Conservation (phyloP, 2,113 vertebrate genomes). For the Scopus umbretta region DNA sequence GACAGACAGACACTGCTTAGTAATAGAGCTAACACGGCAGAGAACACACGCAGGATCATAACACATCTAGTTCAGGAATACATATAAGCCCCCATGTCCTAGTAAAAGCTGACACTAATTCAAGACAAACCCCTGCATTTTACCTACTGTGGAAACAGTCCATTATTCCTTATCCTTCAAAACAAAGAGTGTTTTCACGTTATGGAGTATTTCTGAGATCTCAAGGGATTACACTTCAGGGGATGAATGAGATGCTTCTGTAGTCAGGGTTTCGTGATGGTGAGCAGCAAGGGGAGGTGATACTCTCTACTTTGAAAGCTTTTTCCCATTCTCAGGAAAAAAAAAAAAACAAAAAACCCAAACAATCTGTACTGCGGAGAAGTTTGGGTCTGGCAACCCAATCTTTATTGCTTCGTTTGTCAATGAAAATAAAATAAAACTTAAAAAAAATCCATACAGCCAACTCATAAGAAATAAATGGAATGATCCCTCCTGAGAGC, state of each 20-base stretch:
- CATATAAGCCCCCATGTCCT: not conserved
- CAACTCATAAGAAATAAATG: conserved; percentile 51
- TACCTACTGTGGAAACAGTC: conserved; percentile 3
- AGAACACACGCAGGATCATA: not conserved
- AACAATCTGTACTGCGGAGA: not conserved
- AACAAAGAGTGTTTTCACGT: conserved; percentile 36
- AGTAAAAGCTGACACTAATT: conserved; percentile 51
- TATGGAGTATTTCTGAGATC: conserved; percentile 27
- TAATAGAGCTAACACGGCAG: not conserved
- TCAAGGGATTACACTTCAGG: not conserved
- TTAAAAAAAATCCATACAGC: conserved; percentile 51
- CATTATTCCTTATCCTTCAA: conserved; percentile 29
- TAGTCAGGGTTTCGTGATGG: not conserved
- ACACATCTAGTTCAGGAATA: conserved; percentile 8
- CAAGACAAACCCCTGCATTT: conserved; percentile 11
- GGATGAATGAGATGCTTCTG: not conserved
- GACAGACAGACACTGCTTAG: not conserved
- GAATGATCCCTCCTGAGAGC: conserved; percentile 26
- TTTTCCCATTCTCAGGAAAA: conserved; percentile 2
- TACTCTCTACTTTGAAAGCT: not conserved
- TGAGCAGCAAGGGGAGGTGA: not conserved
- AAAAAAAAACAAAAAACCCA: not conserved
- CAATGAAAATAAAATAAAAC: conserved; percentile 64
- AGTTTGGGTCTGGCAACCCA: not conserved
- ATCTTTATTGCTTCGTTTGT: conserved; percentile 51